phyloP scores from a whole-genome alignment of 2,113 vertebrate genomes.

The Muntiacus reevesi region DNA sequence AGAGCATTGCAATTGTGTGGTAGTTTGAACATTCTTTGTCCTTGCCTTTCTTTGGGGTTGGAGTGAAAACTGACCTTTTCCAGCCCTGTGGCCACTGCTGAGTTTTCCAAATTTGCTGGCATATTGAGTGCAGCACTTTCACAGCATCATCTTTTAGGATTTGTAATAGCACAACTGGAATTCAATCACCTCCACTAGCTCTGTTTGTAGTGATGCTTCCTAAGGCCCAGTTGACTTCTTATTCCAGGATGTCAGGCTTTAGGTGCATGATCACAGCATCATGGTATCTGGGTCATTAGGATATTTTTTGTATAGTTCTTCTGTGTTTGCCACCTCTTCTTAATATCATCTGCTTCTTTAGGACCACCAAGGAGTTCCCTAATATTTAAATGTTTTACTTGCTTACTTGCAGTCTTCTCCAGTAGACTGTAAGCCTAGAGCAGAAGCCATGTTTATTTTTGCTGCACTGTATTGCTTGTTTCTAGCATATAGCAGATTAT shows the following conservation, averaged over 20 bases:
- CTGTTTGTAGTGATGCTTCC: background rate
- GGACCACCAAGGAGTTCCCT: background rate
- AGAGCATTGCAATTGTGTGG: background rate
- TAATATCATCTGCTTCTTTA: background rate
- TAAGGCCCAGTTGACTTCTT: background rate
- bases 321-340: background rate
- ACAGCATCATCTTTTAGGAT: background rate
- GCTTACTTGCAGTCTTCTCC: background rate
- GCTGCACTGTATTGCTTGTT: background rate
- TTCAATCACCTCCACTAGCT: background rate
- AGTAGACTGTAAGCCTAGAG: background rate
- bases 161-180: background rate
- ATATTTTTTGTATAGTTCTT: background rate
- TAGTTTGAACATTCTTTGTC: background rate
- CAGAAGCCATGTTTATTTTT: background rate
- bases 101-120: background rate
- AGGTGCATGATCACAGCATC: background rate
- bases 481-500: background rate
- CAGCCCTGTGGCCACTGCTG: background rate
- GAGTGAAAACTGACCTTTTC: background rate
- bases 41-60: background rate
- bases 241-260: background rate
- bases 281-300: background rate
- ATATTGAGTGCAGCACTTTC: background rate
- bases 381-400: background rate